Base-by-base conservation (phyloP, 1,140 invertebrate species). In the Oppia nitens region DNA sequence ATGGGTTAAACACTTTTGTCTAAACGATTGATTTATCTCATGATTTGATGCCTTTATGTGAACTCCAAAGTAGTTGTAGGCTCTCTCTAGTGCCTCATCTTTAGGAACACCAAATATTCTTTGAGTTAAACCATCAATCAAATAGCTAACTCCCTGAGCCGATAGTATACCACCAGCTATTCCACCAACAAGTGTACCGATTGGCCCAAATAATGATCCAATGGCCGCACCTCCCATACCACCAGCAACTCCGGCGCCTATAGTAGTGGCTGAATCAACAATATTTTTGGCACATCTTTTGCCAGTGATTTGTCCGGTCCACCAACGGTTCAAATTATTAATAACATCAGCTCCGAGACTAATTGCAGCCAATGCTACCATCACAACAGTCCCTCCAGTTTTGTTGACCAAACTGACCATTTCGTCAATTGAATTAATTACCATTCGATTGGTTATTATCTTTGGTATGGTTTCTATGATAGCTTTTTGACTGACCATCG, bases 41-140 rank as follows among this genome's bases (percentile, higher is more conserved):
- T 26, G 9, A 25, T 54, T 54, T 9, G 26, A 29, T n/a, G 53
- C 53, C 9, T 6, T 54, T 26, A 17, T 17, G 4, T 45, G 6
- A 6, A 54, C 20, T 6, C 53, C 53, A 54, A 54, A 54, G 53
- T 47, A 54, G 17, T 45, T 45, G 53, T 54, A 54, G 6, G 53
- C 53, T 9, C 21, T 27, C 28, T 54, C 53, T 11, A 54, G 11
- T 45, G 53, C 53, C 20, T 25, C 53, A 11, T 20, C 20, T 20
- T 54, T 54, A 11, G 53, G 53, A 11, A 54, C 17, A 9, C 32
- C 53, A 54, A 54, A 54, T 11, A 54, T 6, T 6, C 4, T 9
- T 20, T 27, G 32, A 4, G 53, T 54, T 21, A 54, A 45, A 9
- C 32, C 11, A 20, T 45, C 53, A 21, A 23, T 45, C 26, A 54